Base-by-base conservation (phyloP, 2,113 vertebrate species). In the Hymenochirus boettgeri region DNA sequence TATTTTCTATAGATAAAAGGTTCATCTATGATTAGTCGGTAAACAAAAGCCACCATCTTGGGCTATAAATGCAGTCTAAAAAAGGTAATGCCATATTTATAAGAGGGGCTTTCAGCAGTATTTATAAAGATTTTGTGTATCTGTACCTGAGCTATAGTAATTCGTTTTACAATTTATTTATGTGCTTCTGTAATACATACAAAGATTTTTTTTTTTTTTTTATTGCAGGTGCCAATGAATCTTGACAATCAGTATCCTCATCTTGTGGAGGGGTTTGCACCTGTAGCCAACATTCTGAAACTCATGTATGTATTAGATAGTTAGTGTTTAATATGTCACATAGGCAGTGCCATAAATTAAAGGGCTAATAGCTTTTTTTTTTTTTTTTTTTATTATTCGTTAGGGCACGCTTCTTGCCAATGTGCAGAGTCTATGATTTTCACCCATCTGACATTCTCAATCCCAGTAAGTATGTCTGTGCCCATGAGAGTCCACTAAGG, bases 401-500 rank as follows among this genome's bases (percentile, higher is more conserved):
- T 7, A 66, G 63, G 63, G 1, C 22, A 35, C 55, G 56, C 5
- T 42, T 59, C n/a, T 12, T 59, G 17, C 56, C 56, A 6, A 52
- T 67, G 45, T 66, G 63, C 27, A 39, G 24, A 26, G 48, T 67
- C 13, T 52, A 67, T 31, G 64, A 67, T 51, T 67, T 67, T 21
- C 56, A 58, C 7, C 31, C 64, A 7, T 67, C 64, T n/a, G 64
- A 67, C 23, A 33, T 67, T 22, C 18, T 67, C 13, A 52, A 67
- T 52, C 64, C 64, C 23, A 67, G 64, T 67, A 67, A 67, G 64
- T 66, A n/a, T n/a, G n/a, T n/a, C n/a, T n/a, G n/a, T n/a, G n/a
- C n/a, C n/a, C n/a, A n/a, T n/a, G n/a, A n/a, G n/a, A n/a, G n/a
- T n/a, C n/a, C n/a, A n/a, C n/a, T n/a, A n/a, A n/a, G n/a, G n/a